A percentile compares a stretch with the other conserved stretches of the same genome.
These are phyloP conservation scores for Apaloderma vittatum DNA, from an alignment of 2,113 vertebrate species.

Conservation along the genomic window DNA sequence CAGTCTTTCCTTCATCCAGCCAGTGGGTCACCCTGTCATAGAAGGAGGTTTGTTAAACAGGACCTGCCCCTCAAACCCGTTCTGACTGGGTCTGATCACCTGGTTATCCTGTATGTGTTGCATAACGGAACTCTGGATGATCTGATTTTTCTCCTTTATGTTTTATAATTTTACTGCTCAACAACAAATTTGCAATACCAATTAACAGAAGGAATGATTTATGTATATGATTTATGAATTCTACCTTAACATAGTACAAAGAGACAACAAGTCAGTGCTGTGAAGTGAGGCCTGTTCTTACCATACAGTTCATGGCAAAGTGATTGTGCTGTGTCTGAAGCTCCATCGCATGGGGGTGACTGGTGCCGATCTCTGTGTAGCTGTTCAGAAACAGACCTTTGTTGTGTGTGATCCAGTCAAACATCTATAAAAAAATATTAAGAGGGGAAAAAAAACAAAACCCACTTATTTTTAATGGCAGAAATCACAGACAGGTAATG, in stretches of 20 bases:
- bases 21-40: too few relatives aligned
- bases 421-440: slow-evolving; percentile 87
- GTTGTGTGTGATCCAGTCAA: slow-evolving; percentile 99
- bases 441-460: neutral
- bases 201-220: neutral
- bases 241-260: neutral
- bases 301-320: slow-evolving; percentile 99
- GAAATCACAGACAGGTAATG: neutral
- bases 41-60: too few relatives aligned
- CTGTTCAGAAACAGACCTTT: slow-evolving; percentile 97
- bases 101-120: too few relatives aligned
- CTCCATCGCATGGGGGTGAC: slow-evolving; percentile 93
- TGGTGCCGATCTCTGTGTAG: slow-evolving; percentile 96
- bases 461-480: neutral
- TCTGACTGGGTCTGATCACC: too few relatives aligned
- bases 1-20: too few relatives aligned
- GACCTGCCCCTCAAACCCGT: too few relatives aligned
- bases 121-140: too few relatives aligned
- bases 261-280: accelerated
- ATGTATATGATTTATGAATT: neutral
- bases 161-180: neutral
- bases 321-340: slow-evolving; percentile 99
- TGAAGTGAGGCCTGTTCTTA: slow-evolving; percentile 75
- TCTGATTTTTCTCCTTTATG: neutral
- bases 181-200: neutral